phyloP scores from a whole-genome alignment of 2,797 vertebrate species.

The Xenentodon cancila region DNA sequence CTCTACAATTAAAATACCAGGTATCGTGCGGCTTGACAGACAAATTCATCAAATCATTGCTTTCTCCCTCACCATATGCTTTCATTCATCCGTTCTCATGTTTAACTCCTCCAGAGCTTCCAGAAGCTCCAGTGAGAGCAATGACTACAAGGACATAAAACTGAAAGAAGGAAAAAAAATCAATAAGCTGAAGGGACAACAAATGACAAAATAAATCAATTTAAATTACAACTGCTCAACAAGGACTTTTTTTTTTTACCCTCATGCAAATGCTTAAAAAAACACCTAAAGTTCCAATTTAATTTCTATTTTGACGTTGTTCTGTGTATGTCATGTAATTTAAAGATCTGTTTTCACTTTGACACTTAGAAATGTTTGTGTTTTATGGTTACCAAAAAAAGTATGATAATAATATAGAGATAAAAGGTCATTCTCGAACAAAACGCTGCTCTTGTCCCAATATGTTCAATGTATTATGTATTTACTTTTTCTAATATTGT shows the following conservation, averaged over 20 bases:
- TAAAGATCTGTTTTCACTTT: no score
- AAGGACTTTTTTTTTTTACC: neutral
- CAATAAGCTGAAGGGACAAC: constrained; percentile 63
- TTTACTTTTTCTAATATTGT: no score
- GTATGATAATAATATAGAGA: no score
- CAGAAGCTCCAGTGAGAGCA: constrained; percentile 58
- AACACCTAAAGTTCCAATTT: no score
- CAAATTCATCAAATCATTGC: constrained; percentile 80
- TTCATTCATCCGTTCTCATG: constrained; percentile 42
- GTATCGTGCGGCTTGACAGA: constrained; percentile 84
- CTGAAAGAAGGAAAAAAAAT: constrained; percentile 59
- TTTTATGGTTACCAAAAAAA: no score
- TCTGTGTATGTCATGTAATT: no score
- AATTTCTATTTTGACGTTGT: no score
- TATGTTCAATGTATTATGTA: no score
- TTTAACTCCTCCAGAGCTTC: constrained; percentile 29
- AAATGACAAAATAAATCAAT: constrained; percentile 62
- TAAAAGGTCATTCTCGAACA: no score
- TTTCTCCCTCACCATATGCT: constrained; percentile 35
- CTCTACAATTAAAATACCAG: constrained; percentile 90
- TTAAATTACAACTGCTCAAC: constrained; percentile 30
- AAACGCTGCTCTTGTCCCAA: no score
- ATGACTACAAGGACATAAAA: constrained; percentile 60
- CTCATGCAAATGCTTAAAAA: no score
- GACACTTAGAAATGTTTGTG: no score